Conservation (phyloP, 2,797 vertebrate genomes). For the Ctenopoma multispine region DNA sequence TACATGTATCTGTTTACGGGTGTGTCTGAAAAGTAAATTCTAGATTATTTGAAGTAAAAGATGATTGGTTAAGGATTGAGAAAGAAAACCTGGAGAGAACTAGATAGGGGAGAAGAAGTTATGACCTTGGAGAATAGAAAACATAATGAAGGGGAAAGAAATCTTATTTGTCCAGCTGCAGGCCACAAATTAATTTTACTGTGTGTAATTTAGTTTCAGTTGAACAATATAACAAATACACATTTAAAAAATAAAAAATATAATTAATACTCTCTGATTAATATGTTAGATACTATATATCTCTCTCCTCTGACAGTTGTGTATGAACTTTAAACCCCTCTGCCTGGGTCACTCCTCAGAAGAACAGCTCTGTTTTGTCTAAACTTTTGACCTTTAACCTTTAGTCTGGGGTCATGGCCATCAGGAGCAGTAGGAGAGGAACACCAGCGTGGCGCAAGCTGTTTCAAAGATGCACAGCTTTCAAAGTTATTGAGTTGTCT, state of each 20-base stretch:
- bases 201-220: background rate
- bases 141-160: background rate
- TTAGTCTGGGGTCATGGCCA: constrained; percentile 35
- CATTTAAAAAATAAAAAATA: constrained; percentile 6
- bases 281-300: background rate
- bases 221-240: constrained; percentile 7
- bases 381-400: constrained; percentile 44
- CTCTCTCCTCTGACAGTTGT: constrained; percentile 10
- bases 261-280: background rate
- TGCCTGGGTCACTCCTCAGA: constrained; percentile 35
- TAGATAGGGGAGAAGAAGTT: background rate
- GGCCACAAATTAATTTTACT: background rate
- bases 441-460: constrained; percentile 21
- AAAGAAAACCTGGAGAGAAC: background rate
- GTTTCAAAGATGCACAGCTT: constrained; percentile 24
- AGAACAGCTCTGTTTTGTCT: constrained; percentile 58
- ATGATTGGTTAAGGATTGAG: background rate
- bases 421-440: constrained; percentile 49
- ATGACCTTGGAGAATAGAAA: background rate
- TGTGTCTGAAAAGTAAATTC: constrained; percentile 6
- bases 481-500: constrained; percentile 32
- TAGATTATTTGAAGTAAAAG: background rate
- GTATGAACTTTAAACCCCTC: constrained; percentile 39
- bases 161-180: constrained; percentile 17
- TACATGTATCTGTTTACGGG: constrained; percentile 11